Conservation (phyloP, 1,140 invertebrate species). For the Hesperophylax magnus region DNA sequence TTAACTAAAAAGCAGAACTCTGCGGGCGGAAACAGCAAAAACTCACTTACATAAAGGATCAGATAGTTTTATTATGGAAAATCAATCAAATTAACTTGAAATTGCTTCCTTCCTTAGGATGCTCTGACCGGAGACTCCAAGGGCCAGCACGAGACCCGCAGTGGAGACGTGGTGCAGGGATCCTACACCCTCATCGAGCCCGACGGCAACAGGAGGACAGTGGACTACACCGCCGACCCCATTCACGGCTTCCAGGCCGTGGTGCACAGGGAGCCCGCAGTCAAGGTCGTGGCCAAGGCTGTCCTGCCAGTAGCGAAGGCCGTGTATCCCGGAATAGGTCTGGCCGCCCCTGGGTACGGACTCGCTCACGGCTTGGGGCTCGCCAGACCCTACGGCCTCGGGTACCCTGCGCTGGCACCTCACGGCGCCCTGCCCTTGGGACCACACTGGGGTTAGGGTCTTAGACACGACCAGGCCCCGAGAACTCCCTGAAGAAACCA, state of each 20-base stretch:
- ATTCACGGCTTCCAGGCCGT: slow-evolving; percentile 70
- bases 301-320: slow-evolving; percentile 46
- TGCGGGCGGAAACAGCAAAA: too few species aligned
- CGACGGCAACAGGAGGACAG: slow-evolving; percentile 69
- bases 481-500: too few species aligned
- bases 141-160: slow-evolving; percentile 70
- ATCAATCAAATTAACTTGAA: too few species aligned
- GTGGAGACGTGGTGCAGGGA: slow-evolving; percentile 73
- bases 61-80: too few species aligned
- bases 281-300: slow-evolving; percentile 54
- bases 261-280: slow-evolving; percentile 67
- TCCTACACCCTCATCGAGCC: slow-evolving; percentile 70
- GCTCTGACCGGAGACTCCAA: slow-evolving; percentile 71
- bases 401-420: slow-evolving; percentile 32
- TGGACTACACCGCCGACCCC: slow-evolving; percentile 69
- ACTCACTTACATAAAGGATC: too few species aligned
- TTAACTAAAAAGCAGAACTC: too few species aligned
- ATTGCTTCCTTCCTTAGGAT: slow-evolving; percentile 60
- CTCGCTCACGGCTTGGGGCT: slow-evolving; percentile 27
- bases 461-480: too few species aligned
- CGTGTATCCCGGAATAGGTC: slow-evolving; percentile 28
- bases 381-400: slow-evolving; percentile 48
- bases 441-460: slow-evolving; percentile 11
- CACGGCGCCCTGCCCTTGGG: slow-evolving; percentile 37
- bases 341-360: too few species aligned